phyloP scores from a whole-genome alignment of 2,113 vertebrate species.

The Dicentrarchus labrax region DNA sequence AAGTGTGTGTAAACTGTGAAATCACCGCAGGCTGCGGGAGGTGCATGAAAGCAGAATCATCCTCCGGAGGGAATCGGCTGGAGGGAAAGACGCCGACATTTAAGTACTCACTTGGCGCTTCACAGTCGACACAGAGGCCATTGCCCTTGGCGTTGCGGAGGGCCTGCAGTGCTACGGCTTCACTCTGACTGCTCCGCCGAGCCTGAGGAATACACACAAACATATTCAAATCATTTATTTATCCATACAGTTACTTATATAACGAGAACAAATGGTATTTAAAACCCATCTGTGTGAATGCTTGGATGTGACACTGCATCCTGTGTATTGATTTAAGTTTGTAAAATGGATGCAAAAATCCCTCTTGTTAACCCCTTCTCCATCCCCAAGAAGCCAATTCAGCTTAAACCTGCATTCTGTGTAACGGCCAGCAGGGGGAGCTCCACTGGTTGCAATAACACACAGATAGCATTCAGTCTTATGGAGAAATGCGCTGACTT shows the following conservation, averaged over 20 bases:
- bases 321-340: too few species aligned
- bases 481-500: too few species aligned
- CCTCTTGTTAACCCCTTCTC: too few species aligned
- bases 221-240: neutral
- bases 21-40: neutral
- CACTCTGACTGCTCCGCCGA: conserved; percentile 94
- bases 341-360: too few species aligned
- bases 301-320: neutral
- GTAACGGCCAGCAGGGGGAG: too few species aligned
- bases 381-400: too few species aligned
- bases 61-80: conserved; percentile 3
- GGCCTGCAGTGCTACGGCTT: conserved; percentile 95
- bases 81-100: neutral
- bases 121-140: conserved; percentile 94
- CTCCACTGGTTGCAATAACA: too few species aligned
- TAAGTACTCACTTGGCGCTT: conserved; percentile 89
- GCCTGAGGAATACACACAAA: conserved; percentile 80
- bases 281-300: neutral
- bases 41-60: neutral
- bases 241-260: neutral
- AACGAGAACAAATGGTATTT: neutral
- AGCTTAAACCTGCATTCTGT: too few species aligned
- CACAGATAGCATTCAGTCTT: too few species aligned
- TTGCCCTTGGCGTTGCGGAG: conserved; percentile 97
- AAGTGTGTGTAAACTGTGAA: neutral